These are phyloP conservation scores for Paraescarpia echinospica DNA, from an alignment of 1,140 invertebrate genomes.

Conservation along the genomic window DNA sequence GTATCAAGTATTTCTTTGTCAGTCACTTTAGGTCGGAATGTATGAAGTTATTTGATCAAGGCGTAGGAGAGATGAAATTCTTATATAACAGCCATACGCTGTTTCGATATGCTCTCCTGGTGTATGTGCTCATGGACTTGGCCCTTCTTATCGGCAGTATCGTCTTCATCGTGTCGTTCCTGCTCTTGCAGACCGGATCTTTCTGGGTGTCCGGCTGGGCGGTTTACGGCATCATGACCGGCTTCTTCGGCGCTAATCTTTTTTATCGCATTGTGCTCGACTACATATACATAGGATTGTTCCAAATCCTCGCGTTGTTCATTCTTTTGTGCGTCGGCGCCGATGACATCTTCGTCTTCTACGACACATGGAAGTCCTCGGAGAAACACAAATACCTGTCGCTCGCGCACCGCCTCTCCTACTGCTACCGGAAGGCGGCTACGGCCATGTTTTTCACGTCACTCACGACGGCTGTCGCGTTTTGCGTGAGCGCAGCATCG, in stretches of 20 bases:
- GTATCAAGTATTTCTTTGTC: too few species aligned
- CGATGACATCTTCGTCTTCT: slow-evolving; percentile 35
- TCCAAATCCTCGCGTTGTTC: slow-evolving; percentile 32
- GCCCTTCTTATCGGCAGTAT: too few species aligned
- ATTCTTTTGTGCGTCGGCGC: slow-evolving; percentile 33
- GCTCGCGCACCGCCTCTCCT: slow-evolving; percentile 41
- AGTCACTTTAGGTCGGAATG: too few species aligned
- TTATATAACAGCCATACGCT: too few species aligned
- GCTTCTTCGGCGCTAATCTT: slow-evolving; percentile 31
- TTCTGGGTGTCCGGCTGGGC: slow-evolving; percentile 33
- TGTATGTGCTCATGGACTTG: too few species aligned
- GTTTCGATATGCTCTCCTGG: too few species aligned
- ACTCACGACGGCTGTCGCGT: slow-evolving; percentile 36
- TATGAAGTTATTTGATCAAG: too few species aligned
- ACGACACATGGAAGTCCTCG: slow-evolving; percentile 29
- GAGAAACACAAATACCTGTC: slow-evolving; percentile 28
- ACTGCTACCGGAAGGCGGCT: slow-evolving; percentile 37
- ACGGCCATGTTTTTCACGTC: slow-evolving; percentile 18
- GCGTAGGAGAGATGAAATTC: too few species aligned
- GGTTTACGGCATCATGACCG: slow-evolving; percentile 27
- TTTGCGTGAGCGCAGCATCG: slow-evolving; percentile 40
- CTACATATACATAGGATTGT: slow-evolving; percentile 31
- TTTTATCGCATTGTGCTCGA: slow-evolving; percentile 31
- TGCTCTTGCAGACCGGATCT: slow-evolving; percentile 34
- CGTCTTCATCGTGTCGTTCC: too few species aligned